Evolutionary conservation across 2,113 vertebrate species (phyloP).

Genomic region (Neopipo cinnamomea): DNA sequence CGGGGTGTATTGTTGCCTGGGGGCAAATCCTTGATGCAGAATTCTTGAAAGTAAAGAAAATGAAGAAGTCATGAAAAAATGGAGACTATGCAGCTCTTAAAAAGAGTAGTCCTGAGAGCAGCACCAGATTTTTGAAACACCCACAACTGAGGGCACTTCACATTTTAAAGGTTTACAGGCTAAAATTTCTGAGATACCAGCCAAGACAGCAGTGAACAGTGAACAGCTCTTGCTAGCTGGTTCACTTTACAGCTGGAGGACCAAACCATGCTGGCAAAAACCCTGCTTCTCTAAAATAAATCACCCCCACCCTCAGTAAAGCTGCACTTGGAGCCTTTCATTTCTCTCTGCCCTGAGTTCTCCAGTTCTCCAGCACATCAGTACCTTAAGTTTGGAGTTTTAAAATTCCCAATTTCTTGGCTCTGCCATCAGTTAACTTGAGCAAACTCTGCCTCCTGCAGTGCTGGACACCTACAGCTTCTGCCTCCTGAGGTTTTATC

Average conservation of each 20-base stretch:
- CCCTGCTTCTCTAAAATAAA: background rate
- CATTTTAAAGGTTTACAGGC: background rate
- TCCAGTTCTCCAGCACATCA: background rate
- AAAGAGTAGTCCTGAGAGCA: background rate
- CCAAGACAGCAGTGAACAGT: background rate
- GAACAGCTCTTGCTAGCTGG: rapidly evolving
- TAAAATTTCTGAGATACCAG: background rate
- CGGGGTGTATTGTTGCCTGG: background rate
- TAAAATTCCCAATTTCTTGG: background rate
- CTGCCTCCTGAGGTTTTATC: background rate
- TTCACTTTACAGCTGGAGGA: background rate
- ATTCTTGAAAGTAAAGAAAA: background rate
- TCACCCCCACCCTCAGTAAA: background rate
- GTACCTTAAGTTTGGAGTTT: background rate
- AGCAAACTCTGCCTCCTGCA: background rate
- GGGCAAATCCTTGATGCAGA: background rate
- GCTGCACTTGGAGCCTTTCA: background rate
- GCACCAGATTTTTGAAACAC: background rate
- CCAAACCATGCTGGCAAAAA: background rate
- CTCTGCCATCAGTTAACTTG: background rate
- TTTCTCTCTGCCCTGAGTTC: background rate
- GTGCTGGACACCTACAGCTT: background rate
- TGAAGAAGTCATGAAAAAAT: background rate
- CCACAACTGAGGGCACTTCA: background rate
- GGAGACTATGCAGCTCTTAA: background rate